phyloP scores from a whole-genome alignment of 2,113 vertebrate genomes.

The Miniopterus natalensis region DNA sequence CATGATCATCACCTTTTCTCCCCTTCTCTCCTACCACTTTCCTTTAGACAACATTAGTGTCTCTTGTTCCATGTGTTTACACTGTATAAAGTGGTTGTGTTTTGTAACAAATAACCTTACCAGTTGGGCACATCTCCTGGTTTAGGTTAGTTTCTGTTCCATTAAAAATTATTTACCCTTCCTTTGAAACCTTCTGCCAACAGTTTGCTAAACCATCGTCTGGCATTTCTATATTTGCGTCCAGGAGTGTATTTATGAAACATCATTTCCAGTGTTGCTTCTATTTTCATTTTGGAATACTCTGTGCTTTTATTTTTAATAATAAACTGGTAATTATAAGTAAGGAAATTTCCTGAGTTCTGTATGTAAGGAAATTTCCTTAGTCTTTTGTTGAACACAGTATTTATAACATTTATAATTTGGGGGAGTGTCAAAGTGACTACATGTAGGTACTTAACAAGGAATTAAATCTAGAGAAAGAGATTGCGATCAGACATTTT shows the following conservation, averaged over 20 bases:
- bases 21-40: neutral
- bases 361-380: neutral
- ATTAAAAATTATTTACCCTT: conserved; percentile 28
- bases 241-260: conserved; percentile 27
- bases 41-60: neutral
- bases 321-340: neutral
- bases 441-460: neutral
- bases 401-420: conserved; percentile 33
- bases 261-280: neutral
- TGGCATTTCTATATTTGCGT: conserved; percentile 39
- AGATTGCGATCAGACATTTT: neutral
- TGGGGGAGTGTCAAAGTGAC: neutral
- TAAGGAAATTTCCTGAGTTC: neutral
- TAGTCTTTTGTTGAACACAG: neutral
- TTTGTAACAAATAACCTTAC: conserved; percentile 45
- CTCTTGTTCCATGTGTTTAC: neutral
- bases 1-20: neutral
- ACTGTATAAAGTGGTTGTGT: neutral
- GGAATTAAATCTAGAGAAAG: neutral
- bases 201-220: neutral
- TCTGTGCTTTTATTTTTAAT: neutral
- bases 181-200: conserved; percentile 7
- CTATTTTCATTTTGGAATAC: conserved; percentile 26
- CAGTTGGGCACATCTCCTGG: neutral
- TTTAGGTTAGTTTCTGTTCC: conserved; percentile 7